Evolutionary conservation across 2,797 vertebrate genomes (phyloP).

Genomic region (Selene dorsalis): DNA sequence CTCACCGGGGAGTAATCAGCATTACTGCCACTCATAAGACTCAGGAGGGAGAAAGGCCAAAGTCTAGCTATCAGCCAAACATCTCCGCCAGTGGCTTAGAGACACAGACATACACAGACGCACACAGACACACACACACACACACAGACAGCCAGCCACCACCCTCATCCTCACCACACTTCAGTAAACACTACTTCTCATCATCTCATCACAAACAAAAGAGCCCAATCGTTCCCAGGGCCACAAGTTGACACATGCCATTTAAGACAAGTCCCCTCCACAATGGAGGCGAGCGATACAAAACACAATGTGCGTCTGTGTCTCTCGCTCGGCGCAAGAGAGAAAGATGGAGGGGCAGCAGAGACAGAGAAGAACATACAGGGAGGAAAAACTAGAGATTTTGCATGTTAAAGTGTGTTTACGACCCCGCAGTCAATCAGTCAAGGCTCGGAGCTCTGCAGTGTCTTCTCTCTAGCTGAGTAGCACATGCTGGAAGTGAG

Average conservation of each 20-base stretch:
- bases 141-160: conserved; percentile 46
- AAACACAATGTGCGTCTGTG: conserved; percentile 75
- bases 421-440: conserved; percentile 60
- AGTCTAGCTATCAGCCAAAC: conserved; percentile 67
- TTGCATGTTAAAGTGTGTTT: conserved; percentile 44
- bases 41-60: conserved; percentile 52
- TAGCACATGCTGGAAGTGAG: conserved; percentile 59
- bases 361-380: conserved; percentile 9
- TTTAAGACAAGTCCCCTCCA: conserved; percentile 69
- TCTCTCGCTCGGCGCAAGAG: conserved; percentile 48
- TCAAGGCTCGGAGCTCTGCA: conserved; percentile 41
- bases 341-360: conserved; percentile 7
- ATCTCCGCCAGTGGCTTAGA: conserved; percentile 53
- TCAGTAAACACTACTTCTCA: conserved; percentile 77
- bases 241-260: conserved; percentile 80
- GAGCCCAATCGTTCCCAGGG: conserved; percentile 75
- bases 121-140: conserved; percentile 32
- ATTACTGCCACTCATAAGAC: conserved; percentile 69
- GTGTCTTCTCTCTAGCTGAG: conserved; percentile 47
- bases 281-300: conserved; percentile 66
- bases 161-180: conserved; percentile 68
- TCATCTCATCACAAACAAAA: conserved; percentile 78
- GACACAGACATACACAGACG: conserved; percentile 21
- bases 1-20: conserved; percentile 66
- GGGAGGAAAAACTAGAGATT: conserved; percentile 39